Evolutionary conservation across 2,888 invertebrate genomes (phyloP).

Genomic region (Cheilosia impressa): DNA sequence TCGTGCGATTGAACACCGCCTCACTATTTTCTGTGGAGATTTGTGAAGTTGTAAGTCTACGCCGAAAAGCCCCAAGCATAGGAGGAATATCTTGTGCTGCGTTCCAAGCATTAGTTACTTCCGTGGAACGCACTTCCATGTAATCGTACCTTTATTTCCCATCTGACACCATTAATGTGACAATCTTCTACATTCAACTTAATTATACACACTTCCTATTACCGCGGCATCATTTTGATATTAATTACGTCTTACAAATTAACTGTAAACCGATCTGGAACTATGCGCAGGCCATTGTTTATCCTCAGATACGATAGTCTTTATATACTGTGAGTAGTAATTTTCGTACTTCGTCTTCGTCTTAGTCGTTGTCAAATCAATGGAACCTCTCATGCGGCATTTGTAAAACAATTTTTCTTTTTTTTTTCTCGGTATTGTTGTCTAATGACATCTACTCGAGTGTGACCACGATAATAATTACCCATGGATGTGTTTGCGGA

Average conservation of each 20-base stretch:
- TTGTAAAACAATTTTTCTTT: constrained; percentile 34
- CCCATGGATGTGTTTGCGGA: neutral
- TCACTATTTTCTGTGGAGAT: too few species aligned
- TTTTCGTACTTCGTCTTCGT: constrained; percentile 8
- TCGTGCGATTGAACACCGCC: too few species aligned
- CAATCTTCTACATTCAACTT: neutral
- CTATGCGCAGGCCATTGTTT: constrained; percentile 24
- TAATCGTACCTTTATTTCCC: neutral
- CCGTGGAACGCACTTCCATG: neutral
- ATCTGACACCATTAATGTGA: neutral
- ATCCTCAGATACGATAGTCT: neutral
- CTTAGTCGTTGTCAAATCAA: constrained; percentile 31
- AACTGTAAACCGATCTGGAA: constrained; percentile 48
- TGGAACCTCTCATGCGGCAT: constrained; percentile 45
- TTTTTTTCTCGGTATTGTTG: constrained; percentile 47
- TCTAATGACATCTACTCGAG: constrained; percentile 51
- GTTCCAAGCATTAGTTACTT: too few species aligned
- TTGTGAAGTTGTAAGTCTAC: too few species aligned
- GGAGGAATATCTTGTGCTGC: too few species aligned
- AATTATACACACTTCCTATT: constrained; percentile 2
- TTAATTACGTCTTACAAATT: constrained; percentile 32
- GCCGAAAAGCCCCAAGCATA: too few species aligned
- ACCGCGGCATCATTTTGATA: constrained; percentile 2
- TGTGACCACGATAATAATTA: constrained; percentile 54
- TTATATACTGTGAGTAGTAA: neutral